Conservation (phyloP, 2,888 invertebrate species). For the Dorcus hopei region DNA sequence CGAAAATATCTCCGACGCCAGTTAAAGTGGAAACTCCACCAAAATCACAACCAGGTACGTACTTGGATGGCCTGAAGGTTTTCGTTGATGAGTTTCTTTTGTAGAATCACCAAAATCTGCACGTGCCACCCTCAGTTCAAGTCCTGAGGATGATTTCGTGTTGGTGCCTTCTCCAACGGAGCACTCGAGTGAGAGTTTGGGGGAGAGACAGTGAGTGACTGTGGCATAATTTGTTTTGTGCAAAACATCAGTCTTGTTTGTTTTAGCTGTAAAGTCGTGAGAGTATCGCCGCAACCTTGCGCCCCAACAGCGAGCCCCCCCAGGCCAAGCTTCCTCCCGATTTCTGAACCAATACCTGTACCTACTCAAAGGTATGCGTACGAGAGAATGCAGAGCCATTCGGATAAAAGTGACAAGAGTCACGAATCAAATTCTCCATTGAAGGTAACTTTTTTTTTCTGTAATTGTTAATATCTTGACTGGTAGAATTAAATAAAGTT, state of each 20-base stretch:
- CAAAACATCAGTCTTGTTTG: not conserved
- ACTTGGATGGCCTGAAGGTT: not conserved
- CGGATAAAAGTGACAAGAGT: conserved; percentile 19
- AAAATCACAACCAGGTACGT: conserved; percentile 40
- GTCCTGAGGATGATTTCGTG: conserved; percentile 81
- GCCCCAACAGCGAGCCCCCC: conserved; percentile 56
- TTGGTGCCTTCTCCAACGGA: conserved; percentile 68
- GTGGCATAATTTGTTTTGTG: conserved; percentile 2
- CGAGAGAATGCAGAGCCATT: conserved; percentile 42
- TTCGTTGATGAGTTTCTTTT: conserved; percentile 15
- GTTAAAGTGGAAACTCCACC: conserved; percentile 41
- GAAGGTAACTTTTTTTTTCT: conserved; percentile 20
- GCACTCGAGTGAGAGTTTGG: conserved; percentile 39
- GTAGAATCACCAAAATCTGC: conserved; percentile 47
- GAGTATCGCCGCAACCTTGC: conserved; percentile 22
- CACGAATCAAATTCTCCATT: conserved; percentile 25
- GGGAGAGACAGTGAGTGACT: conserved; percentile 42
- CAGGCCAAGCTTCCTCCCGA: conserved; percentile 65
- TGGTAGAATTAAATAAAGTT: too few species aligned
- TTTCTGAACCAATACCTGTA: conserved; percentile 75
- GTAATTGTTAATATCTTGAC: too few species aligned
- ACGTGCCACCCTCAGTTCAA: conserved; percentile 51
- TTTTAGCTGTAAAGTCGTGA: conserved; percentile 15
- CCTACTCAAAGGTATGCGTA: conserved; percentile 62
- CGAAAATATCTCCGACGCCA: conserved; percentile 35